Conservation (phyloP, 2,888 invertebrate species). For the Polydrusus tereticollis region DNA sequence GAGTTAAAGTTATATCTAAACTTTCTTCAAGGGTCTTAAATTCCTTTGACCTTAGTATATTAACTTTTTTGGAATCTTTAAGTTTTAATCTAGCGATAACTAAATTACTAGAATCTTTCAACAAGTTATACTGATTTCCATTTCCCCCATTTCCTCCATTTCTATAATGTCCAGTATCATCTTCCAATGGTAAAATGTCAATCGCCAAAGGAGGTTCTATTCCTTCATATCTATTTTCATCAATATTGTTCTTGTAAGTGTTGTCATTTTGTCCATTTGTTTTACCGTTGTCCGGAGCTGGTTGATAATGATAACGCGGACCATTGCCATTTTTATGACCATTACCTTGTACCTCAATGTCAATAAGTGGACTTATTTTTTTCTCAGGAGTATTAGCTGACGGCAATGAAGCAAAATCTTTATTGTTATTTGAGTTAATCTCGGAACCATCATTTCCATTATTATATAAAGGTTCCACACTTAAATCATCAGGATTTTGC, state of each 20-base stretch:
- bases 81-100: neutral
- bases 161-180: conserved; percentile 11
- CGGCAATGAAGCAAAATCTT: neutral
- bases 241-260: neutral
- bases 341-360: neutral
- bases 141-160: conserved; percentile 5
- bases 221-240: conserved; percentile 35
- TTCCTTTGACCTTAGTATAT: neutral
- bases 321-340: neutral
- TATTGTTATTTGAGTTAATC: neutral
- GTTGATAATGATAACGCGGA: neutral
- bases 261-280: neutral
- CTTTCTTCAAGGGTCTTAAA: conserved; percentile 17
- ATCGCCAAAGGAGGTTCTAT: conserved; percentile 36
- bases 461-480: neutral
- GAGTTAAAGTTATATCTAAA: conserved; percentile 17
- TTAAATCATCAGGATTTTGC: neutral
- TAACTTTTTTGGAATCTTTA: conserved; percentile 5
- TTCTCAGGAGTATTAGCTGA: neutral
- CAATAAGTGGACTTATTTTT: neutral
- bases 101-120: neutral
- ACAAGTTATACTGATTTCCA: neutral
- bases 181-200: conserved; percentile 38
- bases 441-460: neutral
- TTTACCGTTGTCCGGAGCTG: neutral